A percentile compares a stretch with the other conserved stretches of the same genome.
phyloP scores from a whole-genome alignment of 1,140 invertebrate species.

The Chelonus insularis region DNA sequence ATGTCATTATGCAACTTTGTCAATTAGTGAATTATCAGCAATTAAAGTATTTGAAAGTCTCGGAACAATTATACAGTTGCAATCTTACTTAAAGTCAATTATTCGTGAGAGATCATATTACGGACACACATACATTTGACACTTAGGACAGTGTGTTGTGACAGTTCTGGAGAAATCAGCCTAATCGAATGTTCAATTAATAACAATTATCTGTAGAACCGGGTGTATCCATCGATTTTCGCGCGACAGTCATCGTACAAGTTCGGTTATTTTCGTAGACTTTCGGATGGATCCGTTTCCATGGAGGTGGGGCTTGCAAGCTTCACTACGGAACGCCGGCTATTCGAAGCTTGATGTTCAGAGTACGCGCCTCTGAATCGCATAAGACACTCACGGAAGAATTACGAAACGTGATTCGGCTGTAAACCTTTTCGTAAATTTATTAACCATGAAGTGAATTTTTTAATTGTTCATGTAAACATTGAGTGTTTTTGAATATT shows the following conservation, averaged over 20 bases:
- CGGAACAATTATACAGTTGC: too few species aligned
- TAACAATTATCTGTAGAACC: constrained; percentile 34
- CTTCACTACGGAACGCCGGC: constrained; percentile 37
- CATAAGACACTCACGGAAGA: neutral
- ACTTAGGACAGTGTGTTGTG: neutral
- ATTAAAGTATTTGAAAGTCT: too few species aligned
- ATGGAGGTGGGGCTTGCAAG: constrained; percentile 43
- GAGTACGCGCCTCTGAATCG: constrained; percentile 29
- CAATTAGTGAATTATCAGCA: too few species aligned
- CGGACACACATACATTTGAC: neutral
- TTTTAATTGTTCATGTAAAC: too few species aligned
- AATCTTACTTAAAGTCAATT: too few species aligned
- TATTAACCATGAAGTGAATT: too few species aligned
- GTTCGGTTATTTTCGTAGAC: constrained; percentile 31
- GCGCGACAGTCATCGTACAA: constrained; percentile 28
- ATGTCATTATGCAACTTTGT: too few species aligned
- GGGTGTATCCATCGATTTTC: constrained; percentile 40
- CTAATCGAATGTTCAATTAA: constrained; percentile 33
- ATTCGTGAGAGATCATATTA: neutral
- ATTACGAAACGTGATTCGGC: neutral
- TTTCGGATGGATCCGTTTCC: constrained; percentile 32
- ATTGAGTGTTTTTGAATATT: too few species aligned
- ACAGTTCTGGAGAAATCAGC: constrained; percentile 23
- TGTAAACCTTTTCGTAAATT: neutral
- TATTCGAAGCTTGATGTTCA: constrained; percentile 49